Evolutionary conservation across 2,113 vertebrate species (phyloP).

Genomic region (Onychostruthus taczanowskii): DNA sequence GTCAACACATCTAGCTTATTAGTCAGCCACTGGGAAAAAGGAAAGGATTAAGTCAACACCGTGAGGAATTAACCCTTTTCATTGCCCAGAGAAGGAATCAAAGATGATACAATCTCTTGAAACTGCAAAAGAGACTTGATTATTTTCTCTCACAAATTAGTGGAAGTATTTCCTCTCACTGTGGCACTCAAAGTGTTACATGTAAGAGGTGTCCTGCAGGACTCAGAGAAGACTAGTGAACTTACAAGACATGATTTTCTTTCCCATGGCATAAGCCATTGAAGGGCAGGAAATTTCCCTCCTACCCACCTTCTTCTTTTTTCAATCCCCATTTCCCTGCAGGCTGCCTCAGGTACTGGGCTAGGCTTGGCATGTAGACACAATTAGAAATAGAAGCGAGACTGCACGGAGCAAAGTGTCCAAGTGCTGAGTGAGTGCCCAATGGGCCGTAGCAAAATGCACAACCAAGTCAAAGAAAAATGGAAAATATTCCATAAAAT

Average conservation of each 20-base stretch:
- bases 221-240: neutral
- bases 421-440: slow-evolving; percentile 52
- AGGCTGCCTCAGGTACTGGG: slow-evolving; percentile 24
- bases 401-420: slow-evolving; percentile 50
- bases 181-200: neutral
- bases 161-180: neutral
- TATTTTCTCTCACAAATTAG: neutral
- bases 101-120: neutral
- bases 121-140: neutral
- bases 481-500: slow-evolving; percentile 67
- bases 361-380: slow-evolving; percentile 36
- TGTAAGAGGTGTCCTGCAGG: neutral
- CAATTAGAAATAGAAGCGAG: slow-evolving; percentile 28
- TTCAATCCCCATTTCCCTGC: neutral
- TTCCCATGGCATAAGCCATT: neutral
- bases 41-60: slow-evolving; percentile 4
- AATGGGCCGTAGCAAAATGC: slow-evolving; percentile 55
- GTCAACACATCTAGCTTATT: slow-evolving; percentile 10
- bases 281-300: slow-evolving; percentile 1
- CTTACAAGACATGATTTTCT: neutral
- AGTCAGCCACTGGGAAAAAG: slow-evolving; percentile 27
- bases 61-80: slow-evolving; percentile 49
- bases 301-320: neutral
- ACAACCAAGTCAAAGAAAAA: slow-evolving; percentile 66
- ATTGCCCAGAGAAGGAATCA: neutral